Evolutionary conservation across 2,797 vertebrate genomes (phyloP), one percentile per base, ranked within the genome.

Genomic region (Bradypodion ventrale): DNA sequence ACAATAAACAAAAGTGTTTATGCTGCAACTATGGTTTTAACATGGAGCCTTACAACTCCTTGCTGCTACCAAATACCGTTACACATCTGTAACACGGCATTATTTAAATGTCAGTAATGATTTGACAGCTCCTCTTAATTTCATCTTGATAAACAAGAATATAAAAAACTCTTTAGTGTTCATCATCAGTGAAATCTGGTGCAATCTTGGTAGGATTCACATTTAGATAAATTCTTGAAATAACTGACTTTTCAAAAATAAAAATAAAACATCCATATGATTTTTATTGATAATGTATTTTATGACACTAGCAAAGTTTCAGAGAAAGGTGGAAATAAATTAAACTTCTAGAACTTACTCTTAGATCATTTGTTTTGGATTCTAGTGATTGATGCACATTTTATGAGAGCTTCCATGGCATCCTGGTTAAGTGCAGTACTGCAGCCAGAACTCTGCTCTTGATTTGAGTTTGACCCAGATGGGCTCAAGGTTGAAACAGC

Each of bases 21-120:
- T 35, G 56, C 2, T n/a, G 82, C 85, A 82, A 25, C 72, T 88
- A 23, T 4, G 15, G 15, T 83, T 1, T 2, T 87, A 16, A 8
- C 40, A 9, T 13, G 46, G 6, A 1, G 79, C 82, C 80, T 49
- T 75, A 8, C 10, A 70, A 52, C 68, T 23, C 0, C 0, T 68
- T 78, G 29, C 16, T 84, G 12, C 35, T 1, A 1, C 4, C 0
- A 52, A 73, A 32, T 7, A 2, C 25, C 84, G 35, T 32, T 85
- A 49, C 78, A 40, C 42, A 70, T 86, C 90, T 35, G 72, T 19
- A 60, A 23, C 65, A 27, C 56, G 15, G 2, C 19, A 60, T 89
- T 15, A 79, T 78, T 85, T 68, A 81, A 78, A 72, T 83, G n/a
- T 27, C 78, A 83, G 25, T 83, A 69, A 73, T 44, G 42, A 1